Evolutionary conservation across 2,797 vertebrate species (phyloP), one percentile per base, ranked within the genome.

Genomic region (Crossoptilon crossoptilon): DNA sequence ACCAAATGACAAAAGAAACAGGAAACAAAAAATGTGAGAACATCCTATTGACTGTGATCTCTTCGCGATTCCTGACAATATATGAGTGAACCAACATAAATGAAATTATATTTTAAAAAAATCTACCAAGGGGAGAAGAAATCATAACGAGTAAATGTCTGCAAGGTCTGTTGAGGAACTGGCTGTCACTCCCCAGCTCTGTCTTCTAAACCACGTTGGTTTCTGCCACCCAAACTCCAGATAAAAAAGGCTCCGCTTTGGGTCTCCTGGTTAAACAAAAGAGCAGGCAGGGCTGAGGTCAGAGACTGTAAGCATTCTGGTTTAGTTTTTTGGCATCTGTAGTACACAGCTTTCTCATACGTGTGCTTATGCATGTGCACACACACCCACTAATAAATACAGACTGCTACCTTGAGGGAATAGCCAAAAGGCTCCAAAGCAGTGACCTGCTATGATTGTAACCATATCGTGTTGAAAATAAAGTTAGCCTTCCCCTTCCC

Each of bases 191-290:
- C 37, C 56, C 66, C 87, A 23, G 41, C 35, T 73, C 60, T 49
- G 56, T 8, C 81, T 71, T 63, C 87, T 91, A n/a, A 88, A 56
- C 70, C 89, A 43, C 39, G 5, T 0, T 16, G 82, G 67, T 70
- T 81, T 78, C 70, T 95, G 79, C 44, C 87, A 79, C 92, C 81
- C 43, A 6, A 53, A 21, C 41, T 81, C 9, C 94, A 86, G 93
- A 79, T 73, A 84, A 80, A 49, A 23, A 55, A 62, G 70, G 67
- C 79, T 81, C 35, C 44, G 76, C 55, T 86, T 12, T 84, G 91
- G 88, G 64, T 73, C 78, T 70, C 51, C 84, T 7, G 51, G 39
- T 33, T 33, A 27, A 86, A 78, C n/a, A 83, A 66, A 79, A 68
- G 74, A 64, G 60, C 82, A 69, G 37, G 74, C 85, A 89, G 74